A percentile compares a stretch with the other conserved stretches of the same genome.
phyloP scores from a whole-genome alignment of 2,888 invertebrate species.

The Bedellia somnulentella region DNA sequence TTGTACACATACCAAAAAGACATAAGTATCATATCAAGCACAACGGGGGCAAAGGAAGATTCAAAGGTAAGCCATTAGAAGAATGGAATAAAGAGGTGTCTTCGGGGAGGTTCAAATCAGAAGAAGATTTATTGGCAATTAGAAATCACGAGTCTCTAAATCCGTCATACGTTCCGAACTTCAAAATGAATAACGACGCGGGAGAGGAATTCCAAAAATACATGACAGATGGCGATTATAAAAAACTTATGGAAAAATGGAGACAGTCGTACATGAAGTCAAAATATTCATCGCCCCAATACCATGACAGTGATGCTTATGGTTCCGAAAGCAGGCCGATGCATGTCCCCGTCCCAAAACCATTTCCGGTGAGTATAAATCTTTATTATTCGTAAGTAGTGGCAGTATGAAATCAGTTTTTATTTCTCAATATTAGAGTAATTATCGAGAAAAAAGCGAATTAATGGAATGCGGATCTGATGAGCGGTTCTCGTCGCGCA shows the following conservation, averaged over 20 bases:
- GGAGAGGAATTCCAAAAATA: constrained; percentile 7
- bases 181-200: constrained; percentile 22
- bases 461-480: constrained; percentile 53
- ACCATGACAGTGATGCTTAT: constrained; percentile 12
- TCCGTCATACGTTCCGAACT: constrained; percentile 32
- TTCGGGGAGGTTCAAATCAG: constrained; percentile 31
- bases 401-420: background rate
- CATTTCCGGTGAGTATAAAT: constrained; percentile 44
- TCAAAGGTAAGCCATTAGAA: too few species aligned
- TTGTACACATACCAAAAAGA: constrained; percentile 41
- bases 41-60: constrained; percentile 19
- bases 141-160: constrained; percentile 38
- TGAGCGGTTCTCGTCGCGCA: constrained; percentile 46
- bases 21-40: constrained; percentile 15
- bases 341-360: constrained; percentile 41
- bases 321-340: constrained; percentile 37
- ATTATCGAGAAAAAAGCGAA: constrained; percentile 25
- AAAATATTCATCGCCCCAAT: constrained; percentile 20
- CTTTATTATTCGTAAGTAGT: too few species aligned
- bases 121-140: constrained; percentile 44
- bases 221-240: constrained; percentile 29
- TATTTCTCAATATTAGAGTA: constrained; percentile 17
- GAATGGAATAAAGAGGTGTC: too few species aligned
- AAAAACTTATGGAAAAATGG: constrained; percentile 43
- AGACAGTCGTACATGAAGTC: constrained; percentile 40